phyloP scores from a whole-genome alignment of 2,888 invertebrate genomes.

The Pterostichus niger region DNA sequence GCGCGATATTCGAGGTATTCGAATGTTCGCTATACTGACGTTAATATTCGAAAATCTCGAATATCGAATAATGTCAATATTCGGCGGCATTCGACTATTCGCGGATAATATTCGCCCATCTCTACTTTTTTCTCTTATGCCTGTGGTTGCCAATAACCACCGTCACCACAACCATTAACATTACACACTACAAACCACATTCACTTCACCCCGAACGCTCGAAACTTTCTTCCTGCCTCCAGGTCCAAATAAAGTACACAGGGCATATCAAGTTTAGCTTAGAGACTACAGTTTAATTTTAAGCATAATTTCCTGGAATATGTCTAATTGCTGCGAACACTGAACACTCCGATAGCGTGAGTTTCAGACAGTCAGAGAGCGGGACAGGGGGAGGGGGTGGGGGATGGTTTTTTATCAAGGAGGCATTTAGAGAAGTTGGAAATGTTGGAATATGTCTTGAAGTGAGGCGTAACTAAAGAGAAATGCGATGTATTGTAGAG shows the following conservation, averaged over 20 bases:
- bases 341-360: conserved; percentile 33
- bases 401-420: neutral
- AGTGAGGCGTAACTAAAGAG: conserved; percentile 4
- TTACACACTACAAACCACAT: conserved; percentile 15
- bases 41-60: no score
- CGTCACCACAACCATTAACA: neutral
- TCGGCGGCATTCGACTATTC: no score
- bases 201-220: conserved; percentile 1
- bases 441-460: conserved; percentile 23
- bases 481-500: neutral
- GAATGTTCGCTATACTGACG: no score
- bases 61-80: no score
- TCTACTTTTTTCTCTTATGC: no score
- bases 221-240: conserved; percentile 34
- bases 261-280: conserved; percentile 62
- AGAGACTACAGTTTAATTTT: conserved; percentile 62
- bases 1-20: no score
- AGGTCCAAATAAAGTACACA: conserved; percentile 59
- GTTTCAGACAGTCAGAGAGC: neutral
- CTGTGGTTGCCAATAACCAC: no score
- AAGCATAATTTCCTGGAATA: conserved; percentile 64
- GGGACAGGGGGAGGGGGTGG: neutral
- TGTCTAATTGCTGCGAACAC: conserved; percentile 60
- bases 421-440: conserved; percentile 13
- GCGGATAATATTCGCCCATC: no score